Evolutionary conservation across 2,888 invertebrate species (phyloP).

Genomic region (Leptinotarsa tumamoca): DNA sequence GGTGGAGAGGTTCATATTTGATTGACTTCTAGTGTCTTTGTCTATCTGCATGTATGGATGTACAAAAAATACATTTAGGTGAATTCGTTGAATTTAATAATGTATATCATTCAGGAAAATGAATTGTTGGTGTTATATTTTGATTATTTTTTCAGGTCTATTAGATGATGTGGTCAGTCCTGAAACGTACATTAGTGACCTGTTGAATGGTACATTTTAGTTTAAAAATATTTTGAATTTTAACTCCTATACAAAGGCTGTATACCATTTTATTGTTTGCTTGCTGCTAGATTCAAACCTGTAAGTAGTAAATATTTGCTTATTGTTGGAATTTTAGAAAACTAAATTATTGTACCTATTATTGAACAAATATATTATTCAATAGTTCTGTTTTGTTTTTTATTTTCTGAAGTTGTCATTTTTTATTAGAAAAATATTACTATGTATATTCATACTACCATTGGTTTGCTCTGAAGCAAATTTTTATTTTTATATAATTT

Average conservation of each 20-base stretch:
- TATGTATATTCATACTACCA: too few species aligned
- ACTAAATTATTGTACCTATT: conserved; percentile 58
- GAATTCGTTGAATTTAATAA: too few species aligned
- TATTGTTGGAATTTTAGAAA: conserved; percentile 54
- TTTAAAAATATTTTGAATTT: conserved; percentile 45
- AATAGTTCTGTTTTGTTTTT: background rate
- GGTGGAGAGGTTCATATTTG: too few species aligned
- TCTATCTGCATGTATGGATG: too few species aligned
- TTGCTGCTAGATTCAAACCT: conserved; percentile 47
- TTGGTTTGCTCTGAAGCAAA: too few species aligned
- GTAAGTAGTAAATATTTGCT: conserved; percentile 51
- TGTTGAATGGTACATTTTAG: conserved; percentile 64
- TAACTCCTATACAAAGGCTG: conserved; percentile 48
- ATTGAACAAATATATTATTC: conserved; percentile 27
- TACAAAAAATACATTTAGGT: too few species aligned
- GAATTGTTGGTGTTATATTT: background rate
- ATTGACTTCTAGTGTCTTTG: too few species aligned
- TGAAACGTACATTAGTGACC: conserved; percentile 71
- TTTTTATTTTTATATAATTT: too few species aligned
- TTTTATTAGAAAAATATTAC: background rate
- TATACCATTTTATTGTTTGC: conserved; percentile 49
- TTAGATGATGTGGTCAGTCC: conserved; percentile 77
- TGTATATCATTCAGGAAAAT: background rate
- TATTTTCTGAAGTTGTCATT: background rate
- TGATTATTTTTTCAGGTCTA: conserved; percentile 67